A percentile compares a stretch with the other conserved stretches of the same genome.
Conservation (phyloP, 2,797 vertebrate species). For the Rhincodon typus region DNA sequence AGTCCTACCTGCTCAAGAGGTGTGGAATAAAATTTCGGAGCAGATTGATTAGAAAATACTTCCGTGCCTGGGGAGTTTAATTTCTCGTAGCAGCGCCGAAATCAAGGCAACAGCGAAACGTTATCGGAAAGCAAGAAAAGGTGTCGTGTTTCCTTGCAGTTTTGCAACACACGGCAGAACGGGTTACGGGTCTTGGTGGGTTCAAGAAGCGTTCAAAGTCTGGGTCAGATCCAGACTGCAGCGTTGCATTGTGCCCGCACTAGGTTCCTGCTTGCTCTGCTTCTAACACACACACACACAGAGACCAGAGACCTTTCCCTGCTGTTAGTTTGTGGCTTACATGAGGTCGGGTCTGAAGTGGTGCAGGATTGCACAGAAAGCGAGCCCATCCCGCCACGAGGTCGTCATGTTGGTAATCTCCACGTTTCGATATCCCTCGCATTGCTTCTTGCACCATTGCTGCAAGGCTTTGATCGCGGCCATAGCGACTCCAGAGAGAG, state of each 20-base stretch:
- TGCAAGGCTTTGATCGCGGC: constrained; percentile 85
- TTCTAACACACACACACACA: background rate
- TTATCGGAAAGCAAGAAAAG: background rate
- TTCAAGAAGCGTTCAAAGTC: too few relatives aligned
- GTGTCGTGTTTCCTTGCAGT: background rate
- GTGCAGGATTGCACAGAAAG: constrained; percentile 93
- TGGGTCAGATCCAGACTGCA: background rate
- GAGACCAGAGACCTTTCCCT: too few relatives aligned
- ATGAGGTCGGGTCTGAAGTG: constrained; percentile 87
- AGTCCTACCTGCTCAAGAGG: too few relatives aligned
- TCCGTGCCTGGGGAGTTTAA: background rate
- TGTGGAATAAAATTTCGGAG: too few relatives aligned
- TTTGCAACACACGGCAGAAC: too few relatives aligned
- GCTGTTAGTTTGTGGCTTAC: constrained; percentile 62
- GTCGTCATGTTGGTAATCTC: constrained; percentile 89
- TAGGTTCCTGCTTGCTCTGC: background rate
- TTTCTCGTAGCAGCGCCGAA: background rate
- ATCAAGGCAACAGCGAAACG: background rate
- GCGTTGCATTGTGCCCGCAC: background rate
- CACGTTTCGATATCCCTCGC: constrained; percentile 81
- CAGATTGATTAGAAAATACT: too few relatives aligned
- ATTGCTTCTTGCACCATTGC: constrained; percentile 83
- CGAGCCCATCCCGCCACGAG: constrained; percentile 87
- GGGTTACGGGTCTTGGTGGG: too few relatives aligned
- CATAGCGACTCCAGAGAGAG: constrained; percentile 54